Conservation (phyloP, 2,113 vertebrate genomes). For the Scalopus aquaticus region DNA sequence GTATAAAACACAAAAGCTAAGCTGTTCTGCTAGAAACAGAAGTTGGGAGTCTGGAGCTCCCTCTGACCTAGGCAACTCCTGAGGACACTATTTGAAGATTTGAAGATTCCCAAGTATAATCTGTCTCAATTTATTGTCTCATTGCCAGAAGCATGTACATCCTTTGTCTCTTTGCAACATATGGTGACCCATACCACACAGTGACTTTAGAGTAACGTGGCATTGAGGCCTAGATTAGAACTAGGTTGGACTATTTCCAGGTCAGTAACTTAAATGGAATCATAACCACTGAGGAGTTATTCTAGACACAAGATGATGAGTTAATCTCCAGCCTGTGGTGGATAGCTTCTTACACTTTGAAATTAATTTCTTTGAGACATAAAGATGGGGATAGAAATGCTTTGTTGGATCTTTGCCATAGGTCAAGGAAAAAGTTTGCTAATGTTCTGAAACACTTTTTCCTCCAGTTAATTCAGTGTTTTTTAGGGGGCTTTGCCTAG, state of each 20-base stretch:
- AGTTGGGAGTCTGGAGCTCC: not conserved
- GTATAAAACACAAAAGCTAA: not conserved
- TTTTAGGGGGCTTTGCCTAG: not conserved
- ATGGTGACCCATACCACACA: not conserved
- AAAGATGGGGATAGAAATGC: not conserved
- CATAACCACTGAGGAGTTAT: not conserved
- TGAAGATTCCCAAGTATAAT: too few relatives aligned
- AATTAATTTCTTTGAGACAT: not conserved
- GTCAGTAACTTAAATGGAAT: not conserved
- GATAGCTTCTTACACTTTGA: constrained; percentile 6
- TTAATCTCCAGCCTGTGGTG: not conserved
- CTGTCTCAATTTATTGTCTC: not conserved
- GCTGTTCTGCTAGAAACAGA: not conserved
- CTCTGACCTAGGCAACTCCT: not conserved
- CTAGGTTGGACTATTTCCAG: not conserved
- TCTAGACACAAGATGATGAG: not conserved
- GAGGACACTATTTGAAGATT: not conserved
- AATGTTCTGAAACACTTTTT: not conserved
- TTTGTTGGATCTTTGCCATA: not conserved
- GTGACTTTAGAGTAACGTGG: not conserved
- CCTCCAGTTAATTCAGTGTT: not conserved
- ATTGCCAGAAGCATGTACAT: not conserved
- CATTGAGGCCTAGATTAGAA: not conserved
- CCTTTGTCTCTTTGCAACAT: not conserved
- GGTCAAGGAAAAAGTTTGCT: not conserved